These are phyloP conservation scores for Crotalus viridis DNA, from an alignment of 2,113 vertebrate genomes.

Conservation along the genomic window DNA sequence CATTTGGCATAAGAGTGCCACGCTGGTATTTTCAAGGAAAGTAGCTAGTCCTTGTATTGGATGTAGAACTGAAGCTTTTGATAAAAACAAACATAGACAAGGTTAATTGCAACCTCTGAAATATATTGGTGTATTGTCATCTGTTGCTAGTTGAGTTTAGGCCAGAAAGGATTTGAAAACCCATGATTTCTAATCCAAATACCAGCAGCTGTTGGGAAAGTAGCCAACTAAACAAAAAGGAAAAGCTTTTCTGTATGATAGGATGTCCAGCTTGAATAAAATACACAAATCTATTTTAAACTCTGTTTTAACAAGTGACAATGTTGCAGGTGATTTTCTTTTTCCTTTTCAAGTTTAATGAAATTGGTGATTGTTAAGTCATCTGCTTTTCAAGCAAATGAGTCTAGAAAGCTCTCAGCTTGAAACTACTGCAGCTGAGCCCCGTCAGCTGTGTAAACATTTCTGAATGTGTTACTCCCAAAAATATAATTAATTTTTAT, in stretches of 20 bases:
- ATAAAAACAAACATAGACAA: conserved; percentile 64
- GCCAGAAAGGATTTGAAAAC: conserved; percentile 59
- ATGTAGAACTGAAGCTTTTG: conserved; percentile 25
- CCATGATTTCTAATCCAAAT: conserved; percentile 59
- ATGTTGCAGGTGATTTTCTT: conserved; percentile 70
- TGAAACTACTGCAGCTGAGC: conserved; percentile 71
- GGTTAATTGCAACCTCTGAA: conserved; percentile 63
- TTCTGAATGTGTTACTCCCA: conserved; percentile 76
- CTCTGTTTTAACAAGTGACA: conserved; percentile 64
- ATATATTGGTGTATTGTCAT: conserved; percentile 51
- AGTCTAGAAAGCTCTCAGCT: conserved; percentile 70
- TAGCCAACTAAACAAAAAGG: conserved; percentile 38
- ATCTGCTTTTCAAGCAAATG: conserved; percentile 69
- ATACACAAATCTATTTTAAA: conserved; percentile 53
- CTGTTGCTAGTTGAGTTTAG: conserved; percentile 59
- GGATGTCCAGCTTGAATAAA: conserved; percentile 48
- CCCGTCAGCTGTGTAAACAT: conserved; percentile 81
- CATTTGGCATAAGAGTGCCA: conserved; percentile 17
- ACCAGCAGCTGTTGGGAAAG: conserved; percentile 55
- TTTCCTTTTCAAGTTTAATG: conserved; percentile 67
- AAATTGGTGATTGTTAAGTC: conserved; percentile 71
- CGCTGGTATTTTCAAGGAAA: conserved; percentile 33
- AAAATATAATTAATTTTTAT: conserved; percentile 81
- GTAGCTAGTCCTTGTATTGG: conserved; percentile 34
- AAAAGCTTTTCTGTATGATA: conserved; percentile 51